Conservation (phyloP, 2,888 invertebrate species). For the Plebejus melissa region DNA sequence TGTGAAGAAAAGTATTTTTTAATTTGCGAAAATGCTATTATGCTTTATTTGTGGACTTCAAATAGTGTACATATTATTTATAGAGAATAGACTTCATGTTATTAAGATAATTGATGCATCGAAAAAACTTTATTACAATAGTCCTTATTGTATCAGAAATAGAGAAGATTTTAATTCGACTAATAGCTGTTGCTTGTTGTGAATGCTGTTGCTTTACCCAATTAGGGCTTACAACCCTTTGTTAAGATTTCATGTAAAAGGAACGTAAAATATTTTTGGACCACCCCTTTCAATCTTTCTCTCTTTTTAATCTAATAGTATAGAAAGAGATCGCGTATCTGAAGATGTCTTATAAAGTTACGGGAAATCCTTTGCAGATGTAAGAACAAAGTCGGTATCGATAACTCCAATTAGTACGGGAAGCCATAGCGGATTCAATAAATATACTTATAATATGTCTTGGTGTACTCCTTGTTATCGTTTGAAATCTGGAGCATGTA, state of each 20-base stretch:
- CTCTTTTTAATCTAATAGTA: neutral
- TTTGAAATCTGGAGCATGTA: neutral
- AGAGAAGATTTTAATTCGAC: neutral
- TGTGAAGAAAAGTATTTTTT: neutral
- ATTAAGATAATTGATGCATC: neutral
- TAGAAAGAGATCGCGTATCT: neutral
- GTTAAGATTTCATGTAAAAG: neutral
- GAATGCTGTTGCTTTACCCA: neutral
- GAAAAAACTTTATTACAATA: neutral
- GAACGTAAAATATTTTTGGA: neutral
- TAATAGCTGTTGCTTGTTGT: neutral
- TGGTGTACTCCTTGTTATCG: neutral
- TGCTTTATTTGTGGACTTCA: neutral
- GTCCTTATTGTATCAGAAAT: neutral
- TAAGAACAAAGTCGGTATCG: conserved; percentile 11
- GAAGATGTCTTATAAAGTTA: neutral
- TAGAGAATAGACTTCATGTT: neutral
- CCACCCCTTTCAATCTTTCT: neutral
- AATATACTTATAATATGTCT: neutral
- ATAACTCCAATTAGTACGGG: neutral
- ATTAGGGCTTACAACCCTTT: neutral
- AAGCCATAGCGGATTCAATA: neutral
- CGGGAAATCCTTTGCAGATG: neutral
- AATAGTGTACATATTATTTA: neutral
- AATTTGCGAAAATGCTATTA: neutral